A percentile compares a stretch with the other conserved stretches of the same genome.
Conservation (phyloP, 23 tunicate species). For the Halocynthia roretzi region DNA sequence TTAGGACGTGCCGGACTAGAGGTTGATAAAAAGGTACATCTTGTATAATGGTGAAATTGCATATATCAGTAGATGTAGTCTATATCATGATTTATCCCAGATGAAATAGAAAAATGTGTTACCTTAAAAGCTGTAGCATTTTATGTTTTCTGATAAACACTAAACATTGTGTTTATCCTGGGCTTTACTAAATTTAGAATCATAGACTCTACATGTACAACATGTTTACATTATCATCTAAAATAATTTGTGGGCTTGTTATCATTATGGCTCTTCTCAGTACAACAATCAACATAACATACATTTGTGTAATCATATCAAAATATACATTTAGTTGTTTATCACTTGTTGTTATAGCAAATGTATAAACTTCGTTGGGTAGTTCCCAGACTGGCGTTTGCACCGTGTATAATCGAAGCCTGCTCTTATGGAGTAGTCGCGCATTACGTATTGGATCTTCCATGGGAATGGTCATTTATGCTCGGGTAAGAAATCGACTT, state of each 20-base stretch:
- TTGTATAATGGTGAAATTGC: not conserved
- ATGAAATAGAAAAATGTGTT: not conserved
- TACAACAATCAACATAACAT: too few species aligned
- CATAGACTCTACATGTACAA: too few species aligned
- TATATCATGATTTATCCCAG: not conserved
- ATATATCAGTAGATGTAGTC: not conserved
- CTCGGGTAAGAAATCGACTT: constrained; percentile 24
- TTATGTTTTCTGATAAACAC: too few species aligned
- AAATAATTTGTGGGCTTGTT: too few species aligned
- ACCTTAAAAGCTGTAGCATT: too few species aligned
- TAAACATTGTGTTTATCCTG: too few species aligned
- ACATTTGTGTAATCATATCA: not conserved
- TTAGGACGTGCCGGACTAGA: constrained; percentile 62
- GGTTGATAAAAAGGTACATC: constrained; percentile 53
- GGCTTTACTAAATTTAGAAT: too few species aligned
- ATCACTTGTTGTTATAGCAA: constrained; percentile 2
- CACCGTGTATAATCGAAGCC: constrained; percentile 54
- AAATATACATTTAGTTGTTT: not conserved
- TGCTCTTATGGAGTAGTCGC: constrained; percentile 48
- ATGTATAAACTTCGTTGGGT: constrained; percentile 57
- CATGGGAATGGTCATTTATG: constrained; percentile 66
- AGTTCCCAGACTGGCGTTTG: constrained; percentile 52
- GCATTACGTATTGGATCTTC: constrained; percentile 38
- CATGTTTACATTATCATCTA: too few species aligned
- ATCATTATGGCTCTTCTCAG: too few species aligned